These are phyloP conservation scores for Girardia tigrina DNA, from an alignment of 2,888 invertebrate genomes.

Conservation along the genomic window DNA sequence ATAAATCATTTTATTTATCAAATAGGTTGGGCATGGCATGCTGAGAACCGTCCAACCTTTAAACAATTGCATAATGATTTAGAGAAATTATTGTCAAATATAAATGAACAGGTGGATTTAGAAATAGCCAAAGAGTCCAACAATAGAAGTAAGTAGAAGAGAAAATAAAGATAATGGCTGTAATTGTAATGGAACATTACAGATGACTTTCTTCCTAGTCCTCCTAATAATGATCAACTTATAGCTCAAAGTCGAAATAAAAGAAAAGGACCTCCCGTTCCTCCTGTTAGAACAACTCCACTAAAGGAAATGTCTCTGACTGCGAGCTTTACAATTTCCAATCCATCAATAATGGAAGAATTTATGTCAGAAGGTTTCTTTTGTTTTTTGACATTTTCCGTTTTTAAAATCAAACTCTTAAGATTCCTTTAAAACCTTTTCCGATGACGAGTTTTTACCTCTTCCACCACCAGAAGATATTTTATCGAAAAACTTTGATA, in stretches of 20 bases:
- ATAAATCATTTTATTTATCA: no score
- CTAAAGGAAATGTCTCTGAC: slow-evolving; percentile 12
- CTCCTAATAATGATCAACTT: background rate
- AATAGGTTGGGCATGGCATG: background rate
- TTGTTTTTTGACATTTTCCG: no score
- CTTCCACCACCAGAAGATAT: slow-evolving; percentile 12
- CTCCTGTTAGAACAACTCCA: background rate
- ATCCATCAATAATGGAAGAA: background rate
- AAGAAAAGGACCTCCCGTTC: slow-evolving; percentile 8
- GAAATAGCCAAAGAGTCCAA: slow-evolving; percentile 8
- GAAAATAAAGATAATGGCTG: no score
- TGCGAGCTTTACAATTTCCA: slow-evolving; percentile 9
- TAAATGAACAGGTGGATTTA: background rate
- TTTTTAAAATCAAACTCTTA: background rate
- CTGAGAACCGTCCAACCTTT: background rate
- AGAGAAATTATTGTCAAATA: slow-evolving; percentile 67
- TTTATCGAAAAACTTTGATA: slow-evolving; percentile 8
- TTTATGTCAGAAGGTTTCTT: no score
- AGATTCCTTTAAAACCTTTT: background rate
- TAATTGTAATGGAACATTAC: no score
- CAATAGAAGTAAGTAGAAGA: no score
- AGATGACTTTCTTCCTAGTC: background rate
- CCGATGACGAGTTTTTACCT: slow-evolving; percentile 9
- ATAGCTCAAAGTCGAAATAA: background rate
- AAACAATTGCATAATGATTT: slow-evolving; percentile 69